These are phyloP conservation scores for Pteria penguin DNA, from an alignment of 2,888 invertebrate species.

Conservation along the genomic window DNA sequence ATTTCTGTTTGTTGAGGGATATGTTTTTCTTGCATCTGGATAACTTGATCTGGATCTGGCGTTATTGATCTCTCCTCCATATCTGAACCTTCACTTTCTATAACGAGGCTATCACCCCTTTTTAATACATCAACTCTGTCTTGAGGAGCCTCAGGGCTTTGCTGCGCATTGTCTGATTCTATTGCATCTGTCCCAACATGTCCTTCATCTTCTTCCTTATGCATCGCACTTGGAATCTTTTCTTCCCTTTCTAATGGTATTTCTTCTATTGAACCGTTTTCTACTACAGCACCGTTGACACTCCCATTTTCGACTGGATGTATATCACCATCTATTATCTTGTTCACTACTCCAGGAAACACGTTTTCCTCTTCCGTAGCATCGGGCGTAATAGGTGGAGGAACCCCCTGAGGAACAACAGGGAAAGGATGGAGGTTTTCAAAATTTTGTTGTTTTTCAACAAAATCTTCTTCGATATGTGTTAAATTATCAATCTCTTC, in stretches of 20 bases:
- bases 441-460: neutral
- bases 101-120: constrained; percentile 9
- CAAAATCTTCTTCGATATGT: no score
- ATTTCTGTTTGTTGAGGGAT: no score
- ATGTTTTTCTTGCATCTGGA: constrained; percentile 13
- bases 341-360: neutral
- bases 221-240: neutral
- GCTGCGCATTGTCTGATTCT: no score
- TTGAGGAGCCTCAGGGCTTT: neutral
- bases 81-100: constrained; percentile 41
- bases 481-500: neutral
- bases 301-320: neutral
- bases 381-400: neutral
- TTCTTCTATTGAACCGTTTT: neutral
- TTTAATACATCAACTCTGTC: neutral
- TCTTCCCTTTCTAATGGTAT: neutral
- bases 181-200: neutral
- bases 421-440: neutral
- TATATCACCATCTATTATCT: neutral
- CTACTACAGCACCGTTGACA: no score
- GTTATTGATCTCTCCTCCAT: constrained; percentile 43
- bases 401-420: neutral
- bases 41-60: constrained; percentile 27
- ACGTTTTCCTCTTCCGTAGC: neutral
- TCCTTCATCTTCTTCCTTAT: neutral